Base-by-base conservation (phyloP, 2,797 vertebrate species). In the Sebastolobus altivelis region DNA sequence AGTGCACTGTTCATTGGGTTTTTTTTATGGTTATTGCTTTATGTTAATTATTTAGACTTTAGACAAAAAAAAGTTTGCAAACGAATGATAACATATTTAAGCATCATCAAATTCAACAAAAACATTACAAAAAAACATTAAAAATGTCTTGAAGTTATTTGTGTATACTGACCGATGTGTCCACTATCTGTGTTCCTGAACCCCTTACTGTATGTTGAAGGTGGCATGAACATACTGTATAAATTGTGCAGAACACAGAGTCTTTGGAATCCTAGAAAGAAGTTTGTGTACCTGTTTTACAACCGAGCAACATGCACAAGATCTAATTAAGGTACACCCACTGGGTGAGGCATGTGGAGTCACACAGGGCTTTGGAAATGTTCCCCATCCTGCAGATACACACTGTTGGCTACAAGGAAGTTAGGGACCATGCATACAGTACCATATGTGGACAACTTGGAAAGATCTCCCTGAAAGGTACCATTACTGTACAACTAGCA, bases 341-440 rank as follows among this genome's bases (percentile, higher is more conserved):
- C 65, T 49, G 65, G 46, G 65, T n/a, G 43, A 49, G 43, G 20
- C 40, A 49, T 49, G 18, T 49, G 65, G 27, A 49, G 38, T 13
- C 40, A 49, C 43, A 66, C 18, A 7, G 65, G 65, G 43, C 27
- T 65, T 46, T 66, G 65, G 65, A 66, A 49, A 49, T 49, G 40
- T 43, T 65, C 63, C 63, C 40, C 38, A 43, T 65, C 63, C 63
- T 27, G 27, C 56, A 66, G 43, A 49, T 8, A 46, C 63, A 43
- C 63, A 31, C 40, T 66, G 40, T 66, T 66, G 65, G 25, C 40
- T 49, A 65, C 38, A 12, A 46, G 40, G 63, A 46, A 10, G 63
- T 46, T 29, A 20, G 16, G 43, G 18, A 49, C 43, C 25, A 49
- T 49, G 40, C 38, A 66, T 31, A 65, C 5, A 29, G 63, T 38